phyloP scores from a whole-genome alignment of 2,113 vertebrate genomes.

The Myiozetetes cayanensis region DNA sequence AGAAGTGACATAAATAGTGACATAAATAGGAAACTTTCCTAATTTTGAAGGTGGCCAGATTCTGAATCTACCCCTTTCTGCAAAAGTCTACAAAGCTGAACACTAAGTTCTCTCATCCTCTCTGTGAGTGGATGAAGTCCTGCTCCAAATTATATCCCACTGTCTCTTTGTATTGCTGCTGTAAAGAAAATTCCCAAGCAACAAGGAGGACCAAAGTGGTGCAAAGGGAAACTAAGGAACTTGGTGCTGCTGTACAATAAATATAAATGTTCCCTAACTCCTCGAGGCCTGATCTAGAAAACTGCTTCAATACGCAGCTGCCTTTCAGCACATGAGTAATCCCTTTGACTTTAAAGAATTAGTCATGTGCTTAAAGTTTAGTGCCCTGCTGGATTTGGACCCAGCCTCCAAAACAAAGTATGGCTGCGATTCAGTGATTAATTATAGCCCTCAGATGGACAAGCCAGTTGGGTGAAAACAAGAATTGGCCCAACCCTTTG shows the following conservation, averaged over 20 bases:
- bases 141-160: neutral
- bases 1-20: neutral
- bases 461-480: conserved; percentile 53
- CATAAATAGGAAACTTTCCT: neutral
- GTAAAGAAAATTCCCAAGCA: neutral
- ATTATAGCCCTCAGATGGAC: conserved; percentile 26
- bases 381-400: neutral
- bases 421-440: conserved; percentile 49
- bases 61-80: neutral
- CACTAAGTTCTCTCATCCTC: neutral
- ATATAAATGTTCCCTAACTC: neutral
- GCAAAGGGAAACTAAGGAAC: neutral
- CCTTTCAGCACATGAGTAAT: conserved; percentile 39
- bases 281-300: neutral
- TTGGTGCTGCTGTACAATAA: neutral
- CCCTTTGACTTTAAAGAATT: conserved; percentile 44
- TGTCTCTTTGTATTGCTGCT: fast-evolving
- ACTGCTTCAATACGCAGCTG: neutral
- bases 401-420: conserved; percentile 35
- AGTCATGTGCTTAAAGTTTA: conserved; percentile 25
- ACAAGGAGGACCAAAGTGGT: neutral
- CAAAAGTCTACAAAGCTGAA: neutral
- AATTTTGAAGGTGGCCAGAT: neutral
- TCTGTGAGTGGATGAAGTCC: neutral
- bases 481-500: conserved; percentile 57